Conservation (phyloP, 2,113 vertebrate genomes). For the Chamaea fasciata region DNA sequence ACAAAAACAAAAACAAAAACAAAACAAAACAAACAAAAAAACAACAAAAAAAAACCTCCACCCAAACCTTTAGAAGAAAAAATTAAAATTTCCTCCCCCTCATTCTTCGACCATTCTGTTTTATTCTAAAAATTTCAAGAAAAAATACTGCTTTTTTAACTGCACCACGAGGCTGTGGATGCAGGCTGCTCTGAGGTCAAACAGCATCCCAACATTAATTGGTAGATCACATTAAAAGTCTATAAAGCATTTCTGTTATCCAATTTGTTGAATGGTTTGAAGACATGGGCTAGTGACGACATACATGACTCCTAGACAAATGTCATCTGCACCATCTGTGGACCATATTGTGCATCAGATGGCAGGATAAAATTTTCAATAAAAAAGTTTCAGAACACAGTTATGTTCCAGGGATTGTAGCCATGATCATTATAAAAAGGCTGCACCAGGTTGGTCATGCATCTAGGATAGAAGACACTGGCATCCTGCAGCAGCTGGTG, state of each 20-base stretch:
- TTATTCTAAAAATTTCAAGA: not conserved
- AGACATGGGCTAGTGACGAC: slow-evolving; percentile 25
- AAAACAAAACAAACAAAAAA: too few relatives aligned
- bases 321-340: slow-evolving; percentile 60
- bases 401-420: slow-evolving; percentile 48
- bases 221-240: not conserved
- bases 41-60: too few relatives aligned
- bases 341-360: slow-evolving; percentile 59
- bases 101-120: not conserved
- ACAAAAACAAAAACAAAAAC: too few relatives aligned
- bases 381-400: slow-evolving; percentile 31
- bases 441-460: not conserved
- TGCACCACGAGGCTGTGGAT: not conserved
- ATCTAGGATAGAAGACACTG: not conserved
- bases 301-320: slow-evolving; percentile 50
- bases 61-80: not conserved
- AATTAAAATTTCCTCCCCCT: not conserved
- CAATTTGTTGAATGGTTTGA: slow-evolving; percentile 10
- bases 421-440: slow-evolving; percentile 34
- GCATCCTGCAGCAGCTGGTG: not conserved
- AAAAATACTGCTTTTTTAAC: not conserved
- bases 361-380: slow-evolving; percentile 41
- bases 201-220: not conserved
- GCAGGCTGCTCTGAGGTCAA: not conserved
- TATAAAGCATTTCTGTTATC: not conserved